Evolutionary conservation across 1,140 invertebrate genomes (phyloP).

Genomic region (Neodiprion fabricii): DNA sequence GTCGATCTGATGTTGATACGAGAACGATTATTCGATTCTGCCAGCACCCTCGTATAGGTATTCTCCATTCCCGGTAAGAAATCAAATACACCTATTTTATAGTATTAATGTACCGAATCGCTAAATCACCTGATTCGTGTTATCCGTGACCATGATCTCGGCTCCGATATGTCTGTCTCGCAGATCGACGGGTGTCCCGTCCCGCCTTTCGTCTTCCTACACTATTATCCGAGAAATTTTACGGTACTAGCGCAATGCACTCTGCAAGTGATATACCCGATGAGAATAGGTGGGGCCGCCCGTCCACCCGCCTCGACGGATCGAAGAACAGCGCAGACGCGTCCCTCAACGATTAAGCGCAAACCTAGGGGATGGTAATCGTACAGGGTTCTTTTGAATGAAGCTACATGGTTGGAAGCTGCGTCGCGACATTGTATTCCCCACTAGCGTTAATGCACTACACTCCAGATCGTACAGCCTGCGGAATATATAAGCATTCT

Average conservation of each 20-base stretch:
- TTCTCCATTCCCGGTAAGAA: no score
- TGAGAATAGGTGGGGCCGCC: conserved; percentile 6
- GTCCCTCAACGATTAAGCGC: neutral
- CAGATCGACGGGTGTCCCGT: neutral
- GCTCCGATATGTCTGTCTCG: neutral
- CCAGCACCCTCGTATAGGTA: no score
- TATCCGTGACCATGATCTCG: conserved; percentile 4
- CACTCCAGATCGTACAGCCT: neutral
- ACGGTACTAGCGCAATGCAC: neutral
- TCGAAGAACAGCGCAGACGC: neutral
- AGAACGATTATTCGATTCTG: no score
- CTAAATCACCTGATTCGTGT: neutral
- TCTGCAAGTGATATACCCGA: neutral
- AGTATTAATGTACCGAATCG: no score
- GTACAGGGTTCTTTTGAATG: neutral
- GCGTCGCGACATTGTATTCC: neutral
- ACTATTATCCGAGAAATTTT: neutral
- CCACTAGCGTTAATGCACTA: neutral
- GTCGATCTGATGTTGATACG: no score
- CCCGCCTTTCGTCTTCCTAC: neutral
- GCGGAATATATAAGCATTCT: neutral
- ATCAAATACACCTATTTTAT: no score
- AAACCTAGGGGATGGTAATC: neutral
- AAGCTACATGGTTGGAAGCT: neutral
- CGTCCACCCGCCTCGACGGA: neutral